Base-by-base conservation (phyloP, 2,888 invertebrate genomes). In the Coecobrya sp. region DNA sequence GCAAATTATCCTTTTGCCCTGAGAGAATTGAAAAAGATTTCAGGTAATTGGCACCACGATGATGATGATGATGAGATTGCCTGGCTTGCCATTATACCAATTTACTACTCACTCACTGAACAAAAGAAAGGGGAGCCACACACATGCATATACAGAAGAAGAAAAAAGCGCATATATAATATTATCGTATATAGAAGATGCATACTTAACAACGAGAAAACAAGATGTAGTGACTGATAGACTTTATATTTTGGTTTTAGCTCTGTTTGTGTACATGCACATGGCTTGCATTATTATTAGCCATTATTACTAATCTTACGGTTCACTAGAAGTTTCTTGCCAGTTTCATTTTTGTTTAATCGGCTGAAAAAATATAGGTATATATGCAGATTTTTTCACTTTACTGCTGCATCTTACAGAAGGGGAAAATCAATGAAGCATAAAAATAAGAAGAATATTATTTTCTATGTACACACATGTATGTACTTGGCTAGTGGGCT, bases 1-100 rank as follows among this genome's bases (percentile, higher is more conserved):
- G 90, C 90, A 85, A 90, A 90, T 73, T 85, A 90, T 90, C 68
- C 73, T 73, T 90, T 85, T 84, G 81, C 85, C 82, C 85, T 79
- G 55, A 42, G 85, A 76, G 90, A 85, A 59, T 89, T 81, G 82
- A 81, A 86, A 79, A 81, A 36, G 79, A 52, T 22, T 59, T 82
- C 84, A 89, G 82, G 89, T 89, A 89, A 89, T 89, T 89, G 89
- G 89, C 89, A 84, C 70, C 82, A 82, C 22, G n/a, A 59, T 59
- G 11, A 59, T 76, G 22, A 73, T 68, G 11, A 68, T 16, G 30
- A 62, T 62, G 27, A 70, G 36, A 36, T 36, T 49, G 76, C 49
- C 45, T 82, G 55, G 36, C 70, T 89, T 62, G 82, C 82, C 19
- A 81, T 81, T 42, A 87, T 59, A 79, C 62, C 79, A 87, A 62